Conservation (phyloP, 1,140 invertebrate genomes). For the Lepidurus couesii region DNA sequence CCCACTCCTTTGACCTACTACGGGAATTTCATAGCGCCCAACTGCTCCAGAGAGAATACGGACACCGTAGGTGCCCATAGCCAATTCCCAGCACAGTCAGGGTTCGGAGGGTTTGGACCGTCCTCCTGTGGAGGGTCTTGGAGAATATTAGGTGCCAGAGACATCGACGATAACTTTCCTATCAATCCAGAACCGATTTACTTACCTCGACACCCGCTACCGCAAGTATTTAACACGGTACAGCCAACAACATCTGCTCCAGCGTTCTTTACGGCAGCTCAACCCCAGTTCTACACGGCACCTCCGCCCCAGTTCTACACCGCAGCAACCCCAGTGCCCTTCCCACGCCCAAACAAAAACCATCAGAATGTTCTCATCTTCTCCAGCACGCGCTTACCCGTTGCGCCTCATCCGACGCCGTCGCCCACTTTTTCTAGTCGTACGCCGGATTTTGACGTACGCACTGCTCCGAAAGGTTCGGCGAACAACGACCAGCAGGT, state of each 20-base stretch:
- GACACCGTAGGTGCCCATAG: background rate
- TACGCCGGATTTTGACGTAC: background rate
- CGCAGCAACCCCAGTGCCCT: background rate
- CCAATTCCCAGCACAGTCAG: background rate
- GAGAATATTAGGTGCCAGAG: background rate
- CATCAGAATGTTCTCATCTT: background rate
- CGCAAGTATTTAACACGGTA: background rate
- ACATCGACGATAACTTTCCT: background rate
- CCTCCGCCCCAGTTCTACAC: background rate
- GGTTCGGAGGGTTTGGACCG: background rate
- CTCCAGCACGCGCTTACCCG: background rate
- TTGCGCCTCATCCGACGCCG: background rate
- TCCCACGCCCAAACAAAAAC: background rate
- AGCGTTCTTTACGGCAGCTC: background rate
- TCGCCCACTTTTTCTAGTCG: background rate
- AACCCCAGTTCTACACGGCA: background rate
- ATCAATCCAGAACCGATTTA: background rate
- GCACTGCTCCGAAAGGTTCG: background rate
- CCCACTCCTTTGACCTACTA: background rate
- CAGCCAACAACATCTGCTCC: background rate
- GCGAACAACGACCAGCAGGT: background rate
- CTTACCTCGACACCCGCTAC: background rate
- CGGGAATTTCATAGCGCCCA: background rate
- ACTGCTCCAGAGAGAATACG: slow-evolving; percentile 2
- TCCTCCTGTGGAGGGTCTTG: background rate